A percentile compares a stretch with the other conserved stretches of the same genome.
phyloP scores from a whole-genome alignment of 2,113 vertebrate species.

The Poecile atricapillus region DNA sequence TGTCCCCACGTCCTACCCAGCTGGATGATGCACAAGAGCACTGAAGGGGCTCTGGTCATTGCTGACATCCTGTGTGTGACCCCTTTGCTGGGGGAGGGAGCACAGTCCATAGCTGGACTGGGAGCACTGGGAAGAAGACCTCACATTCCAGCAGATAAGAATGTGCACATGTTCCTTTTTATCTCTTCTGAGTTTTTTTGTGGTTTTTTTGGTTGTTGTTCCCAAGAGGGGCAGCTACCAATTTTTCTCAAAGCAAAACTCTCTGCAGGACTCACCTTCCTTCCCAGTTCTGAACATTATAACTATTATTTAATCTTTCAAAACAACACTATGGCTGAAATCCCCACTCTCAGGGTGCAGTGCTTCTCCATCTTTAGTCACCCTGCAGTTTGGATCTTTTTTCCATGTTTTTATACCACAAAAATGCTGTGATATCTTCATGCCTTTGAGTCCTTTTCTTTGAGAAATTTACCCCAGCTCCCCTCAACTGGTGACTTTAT shows the following conservation, averaged over 20 bases:
- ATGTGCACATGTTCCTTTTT: neutral
- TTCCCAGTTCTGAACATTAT: neutral
- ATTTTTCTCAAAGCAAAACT: neutral
- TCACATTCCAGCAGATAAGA: neutral
- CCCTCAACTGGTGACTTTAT: neutral
- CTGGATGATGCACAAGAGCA: fast-evolving
- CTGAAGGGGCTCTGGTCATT: neutral
- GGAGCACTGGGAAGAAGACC: neutral
- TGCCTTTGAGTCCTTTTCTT: neutral
- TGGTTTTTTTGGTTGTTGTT: no score
- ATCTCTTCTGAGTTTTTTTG: no score
- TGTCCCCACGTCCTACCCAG: fast-evolving
- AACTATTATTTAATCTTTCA: neutral
- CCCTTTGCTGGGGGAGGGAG: neutral
- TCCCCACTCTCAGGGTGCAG: neutral
- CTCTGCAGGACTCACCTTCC: neutral
- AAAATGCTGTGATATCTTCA: neutral
- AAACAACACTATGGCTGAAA: neutral
- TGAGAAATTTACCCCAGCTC: neutral
- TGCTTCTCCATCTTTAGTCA: neutral
- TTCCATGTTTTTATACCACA: neutral
- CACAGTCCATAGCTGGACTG: neutral
- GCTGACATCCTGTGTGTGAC: neutral
- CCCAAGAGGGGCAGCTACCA: neutral
- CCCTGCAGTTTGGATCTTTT: neutral